Percentiles rank a stretch among this genome's conserved stretches.
phyloP scores from a whole-genome alignment of 2,888 invertebrate species.

The Trisateles emortualis region DNA sequence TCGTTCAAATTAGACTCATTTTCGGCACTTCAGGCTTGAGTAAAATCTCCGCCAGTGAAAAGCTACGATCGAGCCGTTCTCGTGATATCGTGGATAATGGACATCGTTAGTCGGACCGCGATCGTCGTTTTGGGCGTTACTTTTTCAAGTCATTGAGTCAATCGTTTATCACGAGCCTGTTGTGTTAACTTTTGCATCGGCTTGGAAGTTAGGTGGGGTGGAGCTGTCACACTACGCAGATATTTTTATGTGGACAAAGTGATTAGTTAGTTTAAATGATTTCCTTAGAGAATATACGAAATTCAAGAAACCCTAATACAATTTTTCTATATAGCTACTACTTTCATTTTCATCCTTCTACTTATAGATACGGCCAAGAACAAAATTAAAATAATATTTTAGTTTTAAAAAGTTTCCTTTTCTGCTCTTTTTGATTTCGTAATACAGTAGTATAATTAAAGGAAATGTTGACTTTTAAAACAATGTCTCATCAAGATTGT shows the following conservation, averaged over 20 bases:
- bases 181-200: slow-evolving; percentile 81
- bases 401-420: no score
- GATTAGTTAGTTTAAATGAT: not conserved
- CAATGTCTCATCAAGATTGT: no score
- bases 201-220: slow-evolving; percentile 49
- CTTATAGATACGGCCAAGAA: no score
- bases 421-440: no score
- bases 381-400: no score
- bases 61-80: slow-evolving; percentile 57
- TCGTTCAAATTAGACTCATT: slow-evolving; percentile 68
- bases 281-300: not conserved
- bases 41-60: slow-evolving; percentile 62
- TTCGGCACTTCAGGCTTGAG: slow-evolving; percentile 50
- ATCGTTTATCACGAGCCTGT: slow-evolving; percentile 86
- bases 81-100: slow-evolving; percentile 77
- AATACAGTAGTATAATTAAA: no score
- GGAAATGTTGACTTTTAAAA: no score
- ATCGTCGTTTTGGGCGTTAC: slow-evolving; percentile 78
- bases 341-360: no score
- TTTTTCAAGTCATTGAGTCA: slow-evolving; percentile 86
- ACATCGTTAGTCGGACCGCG: slow-evolving; percentile 78
- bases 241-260: not conserved
- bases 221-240: slow-evolving; percentile 42
- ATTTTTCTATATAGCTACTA: no score
- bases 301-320: not conserved